Evolutionary conservation across 2,797 vertebrate genomes (phyloP).

Genomic region (Chrysocyon brachyurus): DNA sequence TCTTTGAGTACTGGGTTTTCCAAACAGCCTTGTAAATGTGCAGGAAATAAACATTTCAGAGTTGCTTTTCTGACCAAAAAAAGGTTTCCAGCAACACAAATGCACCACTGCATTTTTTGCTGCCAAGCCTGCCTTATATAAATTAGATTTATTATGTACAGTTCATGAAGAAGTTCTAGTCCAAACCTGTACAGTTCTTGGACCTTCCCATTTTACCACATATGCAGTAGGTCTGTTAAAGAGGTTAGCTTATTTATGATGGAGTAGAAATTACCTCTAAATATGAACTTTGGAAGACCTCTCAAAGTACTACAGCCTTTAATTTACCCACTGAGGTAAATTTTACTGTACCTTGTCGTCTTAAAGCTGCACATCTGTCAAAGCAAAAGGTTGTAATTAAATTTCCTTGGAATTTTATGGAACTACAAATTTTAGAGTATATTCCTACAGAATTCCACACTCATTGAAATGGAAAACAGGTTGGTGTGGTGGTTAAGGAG

Average conservation of each 20-base stretch:
- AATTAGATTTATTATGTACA: conserved; percentile 60
- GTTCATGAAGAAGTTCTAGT: neutral
- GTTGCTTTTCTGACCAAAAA: conserved; percentile 63
- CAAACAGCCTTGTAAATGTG: conserved; percentile 32
- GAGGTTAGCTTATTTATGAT: conserved; percentile 56
- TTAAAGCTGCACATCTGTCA: conserved; percentile 24
- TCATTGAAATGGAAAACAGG: neutral
- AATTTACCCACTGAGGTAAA: neutral
- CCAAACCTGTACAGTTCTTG: neutral
- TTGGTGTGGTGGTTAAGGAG: neutral
- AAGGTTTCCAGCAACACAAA: conserved; percentile 54
- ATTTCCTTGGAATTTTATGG: conserved; percentile 49
- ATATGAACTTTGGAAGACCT: conserved; percentile 65
- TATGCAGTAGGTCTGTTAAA: neutral
- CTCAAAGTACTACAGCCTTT: neutral
- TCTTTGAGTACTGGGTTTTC: conserved; percentile 27
- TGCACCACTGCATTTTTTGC: neutral
- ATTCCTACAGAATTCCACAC: neutral
- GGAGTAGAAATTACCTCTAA: conserved; percentile 6
- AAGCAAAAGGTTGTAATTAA: conserved; percentile 55
- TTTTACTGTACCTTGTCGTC: neutral
- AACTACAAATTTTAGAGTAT: conserved; percentile 26
- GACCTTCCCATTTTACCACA: neutral
- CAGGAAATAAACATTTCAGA: conserved; percentile 60
- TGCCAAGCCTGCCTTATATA: neutral